phyloP scores from a whole-genome alignment of 2,113 vertebrate species.

The Catagonus wagneri region DNA sequence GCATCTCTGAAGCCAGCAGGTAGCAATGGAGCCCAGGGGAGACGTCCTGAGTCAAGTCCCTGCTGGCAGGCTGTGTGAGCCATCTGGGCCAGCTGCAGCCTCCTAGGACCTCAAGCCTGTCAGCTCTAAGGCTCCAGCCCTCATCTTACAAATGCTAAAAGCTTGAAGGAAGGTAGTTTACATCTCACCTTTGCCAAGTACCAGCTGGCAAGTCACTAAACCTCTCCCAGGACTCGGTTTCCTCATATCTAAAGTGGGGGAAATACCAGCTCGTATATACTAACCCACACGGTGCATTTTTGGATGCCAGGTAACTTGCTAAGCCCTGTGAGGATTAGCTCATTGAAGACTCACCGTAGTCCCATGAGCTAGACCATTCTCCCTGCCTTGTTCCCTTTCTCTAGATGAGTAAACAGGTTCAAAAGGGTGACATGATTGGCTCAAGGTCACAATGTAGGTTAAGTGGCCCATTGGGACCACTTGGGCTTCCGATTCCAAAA shows the following conservation, averaged over 20 bases:
- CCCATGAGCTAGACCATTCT: background rate
- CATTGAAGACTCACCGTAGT: background rate
- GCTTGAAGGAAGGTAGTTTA: background rate
- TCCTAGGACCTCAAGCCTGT: background rate
- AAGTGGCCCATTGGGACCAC: background rate
- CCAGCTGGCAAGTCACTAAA: background rate
- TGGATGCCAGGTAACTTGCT: background rate
- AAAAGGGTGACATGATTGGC: background rate
- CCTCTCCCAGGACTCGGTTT: background rate
- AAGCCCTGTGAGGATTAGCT: background rate
- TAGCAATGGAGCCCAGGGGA: background rate
- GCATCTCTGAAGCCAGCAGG: background rate
- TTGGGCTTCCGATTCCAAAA: constrained; percentile 6
- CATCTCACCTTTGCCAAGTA: background rate
- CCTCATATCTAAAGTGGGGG: background rate
- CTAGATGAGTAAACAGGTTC: background rate
- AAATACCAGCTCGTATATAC: background rate
- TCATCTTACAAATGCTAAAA: background rate
- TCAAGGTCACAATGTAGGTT: background rate
- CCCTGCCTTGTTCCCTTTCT: background rate
- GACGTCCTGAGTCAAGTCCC: background rate
- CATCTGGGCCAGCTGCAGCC: background rate
- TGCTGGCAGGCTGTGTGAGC: background rate
- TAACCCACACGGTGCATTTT: background rate
- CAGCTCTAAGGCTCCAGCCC: background rate